phyloP scores from a whole-genome alignment of 2,888 invertebrate species.

The Harmothoe impar region DNA sequence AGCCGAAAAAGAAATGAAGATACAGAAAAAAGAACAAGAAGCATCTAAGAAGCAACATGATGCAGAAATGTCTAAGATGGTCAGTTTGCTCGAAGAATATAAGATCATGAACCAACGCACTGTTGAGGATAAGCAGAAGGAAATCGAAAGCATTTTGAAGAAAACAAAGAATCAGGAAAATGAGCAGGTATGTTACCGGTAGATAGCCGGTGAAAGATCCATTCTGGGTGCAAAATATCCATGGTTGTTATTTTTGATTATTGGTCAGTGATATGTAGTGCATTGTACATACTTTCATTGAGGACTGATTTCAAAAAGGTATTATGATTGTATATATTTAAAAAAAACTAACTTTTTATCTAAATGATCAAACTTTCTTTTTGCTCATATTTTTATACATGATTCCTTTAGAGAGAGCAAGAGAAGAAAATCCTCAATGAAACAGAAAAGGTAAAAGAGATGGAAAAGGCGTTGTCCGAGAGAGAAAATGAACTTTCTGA shows the following conservation, averaged over 20 bases:
- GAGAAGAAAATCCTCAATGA: background rate
- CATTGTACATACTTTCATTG: no score
- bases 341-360: no score
- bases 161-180: constrained; percentile 67
- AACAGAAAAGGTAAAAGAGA: background rate
- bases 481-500: background rate
- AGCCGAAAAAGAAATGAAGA: background rate
- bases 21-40: constrained; percentile 49
- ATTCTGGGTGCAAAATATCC: no score
- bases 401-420: background rate
- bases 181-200: background rate
- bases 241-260: no score
- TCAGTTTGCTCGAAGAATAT: constrained; percentile 77
- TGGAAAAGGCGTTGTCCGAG: background rate
- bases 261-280: no score
- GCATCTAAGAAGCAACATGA: constrained; percentile 42
- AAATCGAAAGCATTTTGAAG: constrained; percentile 66
- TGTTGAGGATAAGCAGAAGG: constrained; percentile 75
- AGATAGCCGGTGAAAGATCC: no score
- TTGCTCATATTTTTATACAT: no score
- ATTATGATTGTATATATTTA: no score
- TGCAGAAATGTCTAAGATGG: constrained; percentile 76
- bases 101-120: constrained; percentile 77
- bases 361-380: no score
- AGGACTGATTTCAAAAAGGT: no score